phyloP scores from a whole-genome alignment of 2,888 invertebrate genomes.

The Corythucha ciliata region DNA sequence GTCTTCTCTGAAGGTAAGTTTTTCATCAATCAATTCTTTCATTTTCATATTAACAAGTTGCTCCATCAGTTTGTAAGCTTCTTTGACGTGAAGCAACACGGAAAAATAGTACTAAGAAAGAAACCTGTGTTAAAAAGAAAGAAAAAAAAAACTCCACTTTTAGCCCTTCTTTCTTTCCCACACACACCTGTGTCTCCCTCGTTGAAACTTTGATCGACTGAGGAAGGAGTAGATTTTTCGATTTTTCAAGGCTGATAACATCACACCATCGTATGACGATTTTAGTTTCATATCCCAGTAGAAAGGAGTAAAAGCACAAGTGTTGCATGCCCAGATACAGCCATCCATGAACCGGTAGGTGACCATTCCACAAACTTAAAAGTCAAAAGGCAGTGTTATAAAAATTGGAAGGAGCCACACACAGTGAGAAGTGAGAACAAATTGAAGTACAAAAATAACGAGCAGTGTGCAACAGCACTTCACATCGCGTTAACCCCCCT shows the following conservation, averaged over 20 bases:
- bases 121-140: constrained; percentile 13
- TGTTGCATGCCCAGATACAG: constrained; percentile 94
- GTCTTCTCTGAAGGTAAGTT: constrained; percentile 77
- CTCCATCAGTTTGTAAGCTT: constrained; percentile 86
- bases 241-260: constrained; percentile 68
- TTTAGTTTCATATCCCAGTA: constrained; percentile 83
- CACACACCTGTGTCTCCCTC: constrained; percentile 63
- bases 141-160: neutral
- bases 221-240: constrained; percentile 66
- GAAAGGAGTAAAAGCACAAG: constrained; percentile 90
- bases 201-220: constrained; percentile 81
- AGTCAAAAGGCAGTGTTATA: neutral
- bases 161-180: neutral
- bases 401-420: too few relatives aligned
- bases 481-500: too few relatives aligned
- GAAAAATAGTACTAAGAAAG: constrained; percentile 72
- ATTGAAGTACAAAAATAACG: too few relatives aligned
- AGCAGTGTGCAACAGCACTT: too few relatives aligned
- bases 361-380: constrained; percentile 69
- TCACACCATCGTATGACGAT: constrained; percentile 85
- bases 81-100: constrained; percentile 77
- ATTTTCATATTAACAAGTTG: constrained; percentile 95
- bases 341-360: constrained; percentile 92
- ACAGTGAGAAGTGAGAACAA: too few relatives aligned
- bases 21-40: constrained; percentile 90